Base-by-base conservation (phyloP, 2,888 invertebrate species). In the Trichacis sp. region DNA sequence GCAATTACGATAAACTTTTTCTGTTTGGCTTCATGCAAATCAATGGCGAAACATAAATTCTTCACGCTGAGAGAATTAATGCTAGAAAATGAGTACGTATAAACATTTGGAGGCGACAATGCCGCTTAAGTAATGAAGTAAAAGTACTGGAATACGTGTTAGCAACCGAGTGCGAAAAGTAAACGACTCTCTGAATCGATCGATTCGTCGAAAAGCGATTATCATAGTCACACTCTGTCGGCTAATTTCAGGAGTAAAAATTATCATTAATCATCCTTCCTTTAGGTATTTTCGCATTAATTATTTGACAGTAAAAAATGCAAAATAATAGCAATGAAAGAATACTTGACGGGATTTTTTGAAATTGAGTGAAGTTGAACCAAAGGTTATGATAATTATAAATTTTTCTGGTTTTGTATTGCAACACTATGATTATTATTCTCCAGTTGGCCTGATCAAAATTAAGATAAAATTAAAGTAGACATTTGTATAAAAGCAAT, bases 141-240 rank as follows among this genome's bases (percentile, higher is more conserved):
- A 65, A 65, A 65, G 55, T 60, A 55, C 48, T 38, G 29, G 48
- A 55, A 50, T 60, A 60, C 59, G 60, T 56, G 64, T 48, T 53
- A 50, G 57, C 49, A 43, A 53, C 43, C 48, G 29, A 52, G 53
- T 51, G 56, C 60, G 57, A 56, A 57, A 60, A 60, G 55, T 55
- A 64, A 60, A 59, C 60, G 64, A 56, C 43, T 55, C 29, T 53
- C 47, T 61, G 52, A 47, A 66, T 66, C 61, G 61, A 66, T 66
- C 61, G 61, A 66, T 66, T 66, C 66, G 61, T 55, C 61, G 66
- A 66, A 66, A 58, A 18, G 49, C 38, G 49, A 49, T 49, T 36
- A 49, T 49, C 36, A n/a, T 30, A 18, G 29, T 12, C 47, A 14
- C 14, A 8, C 14, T 24, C 3, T 24, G 24, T 5, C 24, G 29